phyloP scores from a whole-genome alignment of 2,888 invertebrate genomes.

The Chorisops tibialis region DNA sequence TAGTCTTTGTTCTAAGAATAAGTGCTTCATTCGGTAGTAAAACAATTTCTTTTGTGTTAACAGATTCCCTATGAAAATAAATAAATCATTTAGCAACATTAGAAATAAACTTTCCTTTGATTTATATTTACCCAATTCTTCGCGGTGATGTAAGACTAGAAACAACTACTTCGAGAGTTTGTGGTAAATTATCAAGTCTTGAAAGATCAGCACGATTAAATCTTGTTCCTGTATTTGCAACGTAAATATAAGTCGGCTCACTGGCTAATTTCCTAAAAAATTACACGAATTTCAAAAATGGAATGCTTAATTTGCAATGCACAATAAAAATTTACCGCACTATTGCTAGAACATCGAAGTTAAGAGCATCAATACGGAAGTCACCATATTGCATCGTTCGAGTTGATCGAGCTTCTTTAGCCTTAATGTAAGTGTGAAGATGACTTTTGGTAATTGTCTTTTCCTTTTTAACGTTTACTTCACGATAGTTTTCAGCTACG shows the following conservation, averaged over 20 bases:
- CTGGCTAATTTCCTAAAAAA: conserved; percentile 2
- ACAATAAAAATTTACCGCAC: conserved; percentile 40
- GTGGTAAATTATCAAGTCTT: neutral
- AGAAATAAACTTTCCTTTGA: conserved; percentile 41
- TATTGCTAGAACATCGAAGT: conserved; percentile 54
- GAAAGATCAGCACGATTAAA: conserved; percentile 8
- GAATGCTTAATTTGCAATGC: neutral
- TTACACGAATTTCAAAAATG: no score
- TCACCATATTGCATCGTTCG: conserved; percentile 42
- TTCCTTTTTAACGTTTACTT: conserved; percentile 58
- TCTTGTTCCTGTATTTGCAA: neutral
- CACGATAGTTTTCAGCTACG: conserved; percentile 57
- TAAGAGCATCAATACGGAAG: conserved; percentile 55
- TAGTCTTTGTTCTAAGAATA: conserved; percentile 37
- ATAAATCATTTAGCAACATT: conserved; percentile 52
- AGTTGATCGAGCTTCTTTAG: conserved; percentile 49
- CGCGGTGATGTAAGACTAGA: neutral
- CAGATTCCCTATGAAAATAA: conserved; percentile 38
- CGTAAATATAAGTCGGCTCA: neutral
- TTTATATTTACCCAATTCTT: conserved; percentile 9
- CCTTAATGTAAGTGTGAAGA: conserved; percentile 58
- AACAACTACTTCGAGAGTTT: neutral
- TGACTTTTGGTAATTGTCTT: conserved; percentile 53
- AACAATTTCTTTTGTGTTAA: conserved; percentile 36
- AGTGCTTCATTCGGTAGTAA: conserved; percentile 46